Base-by-base conservation (phyloP, 2,113 vertebrate genomes). In the Lucifuga dentata region DNA sequence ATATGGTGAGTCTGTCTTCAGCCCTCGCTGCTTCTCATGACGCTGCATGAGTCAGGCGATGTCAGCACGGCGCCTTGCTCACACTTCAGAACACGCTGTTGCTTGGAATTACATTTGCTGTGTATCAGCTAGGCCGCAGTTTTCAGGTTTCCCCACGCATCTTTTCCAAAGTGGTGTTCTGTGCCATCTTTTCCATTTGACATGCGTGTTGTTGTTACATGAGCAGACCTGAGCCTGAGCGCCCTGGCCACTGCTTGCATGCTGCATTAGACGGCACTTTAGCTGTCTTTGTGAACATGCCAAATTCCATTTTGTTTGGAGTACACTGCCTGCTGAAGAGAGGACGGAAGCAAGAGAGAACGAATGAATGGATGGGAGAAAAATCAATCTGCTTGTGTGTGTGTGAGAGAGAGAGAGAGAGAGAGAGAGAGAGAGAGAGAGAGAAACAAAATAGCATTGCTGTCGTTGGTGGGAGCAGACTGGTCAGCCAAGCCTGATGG, bases 251-350 rank as follows among this genome's bases (percentile, higher is more conserved):
- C 50, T 45, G 57, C 26, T 58, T 17, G 11, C 61, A 19, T 39
- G 20, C 48, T 3, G n/a, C 12, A 44, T 79, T 52, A 55, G 52
- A 59, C 60, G 52, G 51, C 45, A 41, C 36, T 12, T 74, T 58
- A 46, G 39, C 59, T 50, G 19, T 71, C 58, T 73, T 78, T 79
- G 62, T 38, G 70, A 63, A 68, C 51, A 29, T 48, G 71, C 71
- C 78, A 76, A 73, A 78, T 80, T 36, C 80, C 45, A 68, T 33
- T 83, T 71, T 63, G 17, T 85, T 74, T 78, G 78, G 73, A 86
- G 75, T 81, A 38, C 46, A 16, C 76, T 77, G 82, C 76, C 70
- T 78, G 67, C 77, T 16, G 3, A 43, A 60, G 41, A 81, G 52
- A 66, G 63, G 56, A 68, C 72, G 68, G 43, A 57, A 75, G 49